Base-by-base conservation (phyloP, 2,888 invertebrate genomes). In the Drosophila vallismaia region DNA sequence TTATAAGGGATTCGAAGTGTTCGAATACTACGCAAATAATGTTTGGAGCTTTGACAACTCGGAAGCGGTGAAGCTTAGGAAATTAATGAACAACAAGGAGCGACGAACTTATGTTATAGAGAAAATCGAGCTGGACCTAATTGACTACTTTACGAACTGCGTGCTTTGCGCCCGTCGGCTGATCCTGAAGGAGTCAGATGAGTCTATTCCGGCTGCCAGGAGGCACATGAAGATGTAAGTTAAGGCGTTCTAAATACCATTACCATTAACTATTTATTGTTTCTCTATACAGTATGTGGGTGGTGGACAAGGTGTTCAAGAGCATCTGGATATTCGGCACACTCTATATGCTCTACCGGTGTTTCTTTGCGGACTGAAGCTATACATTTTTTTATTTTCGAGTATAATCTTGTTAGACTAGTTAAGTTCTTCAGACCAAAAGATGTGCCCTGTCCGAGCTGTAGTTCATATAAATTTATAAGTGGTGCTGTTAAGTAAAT, bases 1-100 rank as follows among this genome's bases (percentile, higher is more conserved):
- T 79, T 94, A 93, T 74, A 96, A 97, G 92, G 96, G 97, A 0
- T 96, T 97, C 87, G 96, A 96, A 85, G 96, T 96, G 0, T 95
- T 98, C 86, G 96, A 97, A 88, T 98, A 97, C 90, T 98, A 98
- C 92, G 97, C 97, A 0, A 96, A 96, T 89, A 96, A 96, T 89
- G 96, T 97, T 72, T 98, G 98, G 98, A 95, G 96, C 87, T 97
- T 97, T 90, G 94, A 94, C 46, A 96, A 96, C 19, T 93, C 94
- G 52, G 94, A 94, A 72, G 93, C 95, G 0, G 91, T 94, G 7
- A 89, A 91, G 6, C 77, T 95, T 0, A 92, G 96, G 31, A 89
- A 92, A 2, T 89, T 92, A 4, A 92, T 96, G 76, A 96, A 96
- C 86, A 92, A 93, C 0, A 92, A 91, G 59, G 97, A 97, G 89